phyloP scores from a whole-genome alignment of 2,113 vertebrate genomes.

The Lepisosteus oculatus region DNA sequence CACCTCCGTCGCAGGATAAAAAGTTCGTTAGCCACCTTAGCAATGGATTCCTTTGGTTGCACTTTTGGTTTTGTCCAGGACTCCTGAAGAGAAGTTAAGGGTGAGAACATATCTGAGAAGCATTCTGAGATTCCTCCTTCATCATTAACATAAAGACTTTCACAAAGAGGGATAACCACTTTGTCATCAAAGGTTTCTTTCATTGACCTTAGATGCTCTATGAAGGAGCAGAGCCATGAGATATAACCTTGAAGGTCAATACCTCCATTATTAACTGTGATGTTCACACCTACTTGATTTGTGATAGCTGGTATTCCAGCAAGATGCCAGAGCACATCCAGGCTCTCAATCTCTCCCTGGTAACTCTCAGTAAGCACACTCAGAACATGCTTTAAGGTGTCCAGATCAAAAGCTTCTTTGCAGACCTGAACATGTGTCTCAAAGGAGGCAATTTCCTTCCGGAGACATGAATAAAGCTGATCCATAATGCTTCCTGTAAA shows the following conservation, averaged over 20 bases:
- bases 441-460: constrained; percentile 38
- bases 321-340: constrained; percentile 34
- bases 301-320: background rate
- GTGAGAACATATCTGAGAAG: rapidly evolving
- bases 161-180: constrained; percentile 43
- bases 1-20: constrained; percentile 25
- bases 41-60: constrained; percentile 28
- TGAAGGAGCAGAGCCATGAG: constrained; percentile 46
- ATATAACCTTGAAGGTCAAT: background rate
- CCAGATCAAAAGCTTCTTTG: constrained; percentile 31
- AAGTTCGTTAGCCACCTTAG: constrained; percentile 26
- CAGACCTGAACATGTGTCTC: constrained; percentile 16
- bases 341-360: constrained; percentile 30
- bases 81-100: background rate
- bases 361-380: constrained; percentile 14
- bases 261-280: constrained; percentile 5
- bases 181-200: constrained; percentile 40
- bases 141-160: constrained; percentile 41
- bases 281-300: constrained; percentile 3
- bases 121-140: rapidly evolving
- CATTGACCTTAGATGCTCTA: constrained; percentile 32
- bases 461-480: constrained; percentile 28
- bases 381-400: constrained; percentile 27
- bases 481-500: background rate
- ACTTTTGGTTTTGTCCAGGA: background rate